Base-by-base conservation (phyloP, 2,113 vertebrate species). In the Myiagra hebetior region DNA sequence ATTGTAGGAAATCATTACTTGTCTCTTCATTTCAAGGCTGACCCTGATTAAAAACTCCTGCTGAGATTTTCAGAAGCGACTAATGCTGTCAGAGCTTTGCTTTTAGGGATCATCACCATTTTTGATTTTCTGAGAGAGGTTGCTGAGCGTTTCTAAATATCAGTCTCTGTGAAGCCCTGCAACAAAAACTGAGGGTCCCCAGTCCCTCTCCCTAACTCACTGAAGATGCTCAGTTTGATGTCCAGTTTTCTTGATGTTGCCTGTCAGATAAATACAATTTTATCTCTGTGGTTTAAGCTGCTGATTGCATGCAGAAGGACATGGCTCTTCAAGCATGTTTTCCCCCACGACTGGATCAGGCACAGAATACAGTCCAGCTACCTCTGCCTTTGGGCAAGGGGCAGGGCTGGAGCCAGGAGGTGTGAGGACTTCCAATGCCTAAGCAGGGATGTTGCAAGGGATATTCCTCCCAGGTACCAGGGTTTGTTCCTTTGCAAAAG, bases 1-100 rank as follows among this genome's bases (percentile, higher is more conserved):
- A 88, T 82, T 77, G 84, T 91, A 96, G 91, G 91, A 96, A 96
- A 97, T 91, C 10, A 11, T 91, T 91, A 88, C 33, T 93, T 93
- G 87, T 87, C 87, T 96, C 78, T 95, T 87, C 0, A 0, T 90
- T 94, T 94, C 78, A 79, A 85, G 62, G n/a, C 35, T 93, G 85
- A 91, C 67, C 62, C 78, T 94, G 85, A 94, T 94, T 93, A 87
- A 85, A 94, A 94, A 80, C 78, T 93, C 72, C 90, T 93, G 85
- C 85, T 83, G 91, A 83, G 82, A 65, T 87, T 93, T 95, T 73
- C 69, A 88, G 64, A 77, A 65, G 24, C 83, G 53, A 39, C 49
- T 81, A 81, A 87, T 27, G 37, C 16, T 83, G 31, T 84, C 56
- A 73, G 57, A 85, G 35, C 3, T 76, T 79, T 85, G n/a, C 30